phyloP scores from a whole-genome alignment of 2,797 vertebrate genomes.

The Megaceryle alcyon region DNA sequence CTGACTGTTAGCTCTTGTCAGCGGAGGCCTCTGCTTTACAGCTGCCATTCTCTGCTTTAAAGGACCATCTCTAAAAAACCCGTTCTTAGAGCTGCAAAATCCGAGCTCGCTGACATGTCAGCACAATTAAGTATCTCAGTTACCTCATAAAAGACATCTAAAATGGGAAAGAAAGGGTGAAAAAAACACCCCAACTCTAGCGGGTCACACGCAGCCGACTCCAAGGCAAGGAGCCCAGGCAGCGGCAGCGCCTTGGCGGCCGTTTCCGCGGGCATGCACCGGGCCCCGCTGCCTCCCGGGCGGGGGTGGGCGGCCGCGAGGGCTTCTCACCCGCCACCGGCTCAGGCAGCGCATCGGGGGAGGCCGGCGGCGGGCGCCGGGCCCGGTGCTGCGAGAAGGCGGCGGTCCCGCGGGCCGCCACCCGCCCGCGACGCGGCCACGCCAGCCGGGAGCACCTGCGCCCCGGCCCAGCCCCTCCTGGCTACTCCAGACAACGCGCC shows the following conservation, averaged over 20 bases:
- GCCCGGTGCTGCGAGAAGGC: not conserved
- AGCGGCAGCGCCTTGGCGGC: too few species aligned
- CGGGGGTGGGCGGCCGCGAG: not conserved
- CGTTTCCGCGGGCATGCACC: rapidly evolving
- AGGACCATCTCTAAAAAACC: not conserved
- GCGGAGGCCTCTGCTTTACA: not conserved
- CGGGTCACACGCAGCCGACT: not conserved
- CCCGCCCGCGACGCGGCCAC: not conserved
- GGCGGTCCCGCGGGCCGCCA: not conserved
- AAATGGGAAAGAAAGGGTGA: rapidly evolving
- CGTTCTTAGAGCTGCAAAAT: rapidly evolving
- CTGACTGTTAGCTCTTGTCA: too few species aligned
- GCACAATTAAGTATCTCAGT: not conserved
- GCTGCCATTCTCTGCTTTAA: not conserved
- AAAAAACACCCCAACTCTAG: not conserved
- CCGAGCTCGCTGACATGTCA: not conserved
- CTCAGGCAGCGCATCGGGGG: not conserved
- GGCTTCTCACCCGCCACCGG: not conserved
- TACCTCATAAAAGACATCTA: rapidly evolving
- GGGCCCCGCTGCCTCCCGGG: not conserved
- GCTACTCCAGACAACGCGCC: not conserved
- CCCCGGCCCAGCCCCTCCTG: not conserved
- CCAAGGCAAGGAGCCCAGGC: not conserved
- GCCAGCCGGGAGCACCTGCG: not conserved
- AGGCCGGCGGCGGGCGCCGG: not conserved